Conservation (phyloP, 2,113 vertebrate species). For the Ciconia boyciana region DNA sequence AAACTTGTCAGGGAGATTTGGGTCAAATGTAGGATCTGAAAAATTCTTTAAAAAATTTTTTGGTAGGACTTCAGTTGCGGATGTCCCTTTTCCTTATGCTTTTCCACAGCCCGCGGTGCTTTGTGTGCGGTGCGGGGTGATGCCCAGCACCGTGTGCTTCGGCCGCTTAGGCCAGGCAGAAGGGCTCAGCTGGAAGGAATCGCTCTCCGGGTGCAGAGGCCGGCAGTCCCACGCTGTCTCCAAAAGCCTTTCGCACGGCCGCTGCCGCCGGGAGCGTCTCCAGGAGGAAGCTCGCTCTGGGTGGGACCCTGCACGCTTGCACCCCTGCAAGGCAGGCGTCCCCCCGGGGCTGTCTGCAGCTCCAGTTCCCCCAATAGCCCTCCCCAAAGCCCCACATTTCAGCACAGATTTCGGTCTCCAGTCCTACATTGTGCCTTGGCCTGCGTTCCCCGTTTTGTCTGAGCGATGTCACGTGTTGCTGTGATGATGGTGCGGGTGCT, state of each 20-base stretch:
- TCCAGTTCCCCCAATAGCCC: neutral
- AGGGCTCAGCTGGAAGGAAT: neutral
- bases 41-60: neutral
- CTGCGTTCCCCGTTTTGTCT: neutral
- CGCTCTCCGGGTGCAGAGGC: fast-evolving
- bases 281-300: too few species aligned
- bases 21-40: neutral
- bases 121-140: too few species aligned
- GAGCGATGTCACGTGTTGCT: fast-evolving
- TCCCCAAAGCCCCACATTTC: neutral
- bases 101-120: neutral
- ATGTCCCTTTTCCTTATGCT: neutral
- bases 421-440: fast-evolving
- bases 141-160: neutral
- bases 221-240: neutral
- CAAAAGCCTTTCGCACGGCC: neutral
- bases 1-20: neutral
- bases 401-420: neutral
- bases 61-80: neutral
- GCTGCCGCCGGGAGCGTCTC: neutral
- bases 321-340: too few species aligned
- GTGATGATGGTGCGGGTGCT: neutral
- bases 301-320: too few species aligned
- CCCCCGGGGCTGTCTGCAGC: neutral
- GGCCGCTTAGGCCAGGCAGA: neutral